Base-by-base conservation (phyloP, 2,113 vertebrate genomes). In the Cyprinodon variegatus region DNA sequence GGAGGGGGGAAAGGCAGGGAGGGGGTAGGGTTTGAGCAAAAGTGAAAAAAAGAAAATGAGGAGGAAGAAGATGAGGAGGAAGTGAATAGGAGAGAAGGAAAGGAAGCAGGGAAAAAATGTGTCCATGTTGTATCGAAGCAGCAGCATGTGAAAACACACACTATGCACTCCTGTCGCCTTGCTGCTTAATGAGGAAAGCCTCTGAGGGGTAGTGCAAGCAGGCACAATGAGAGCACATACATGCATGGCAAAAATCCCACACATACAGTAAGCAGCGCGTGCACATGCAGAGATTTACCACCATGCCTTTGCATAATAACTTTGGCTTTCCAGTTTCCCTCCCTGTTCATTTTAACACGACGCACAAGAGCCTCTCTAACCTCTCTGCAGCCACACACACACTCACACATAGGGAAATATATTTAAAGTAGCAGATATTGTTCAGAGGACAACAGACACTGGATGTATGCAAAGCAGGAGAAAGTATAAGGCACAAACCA, bases 151-250 rank as follows among this genome's bases (percentile, higher is more conserved):
- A 92, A 93, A 92, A 92, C 89, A 92, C 91, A 91, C 90, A 89
- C 91, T 88, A 89, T 86, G 89, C 91, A 93, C 88, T 90, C 86
- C 89, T 91, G 91, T 93, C 90, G 86, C 82, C 83, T 85, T 7
- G 41, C 90, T 83, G 90, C 85, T 90, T 93, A 93, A 93, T 93
- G 91, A 93, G 92, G 85, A 89, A 83, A 90, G 90, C 87, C 87
- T 91, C 92, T 88, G 67, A 65, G 87, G 84, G 88, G 79, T 46
- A 80, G 45, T 60, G 59, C 70, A 11, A 79, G 74, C 78, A 77
- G 67, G 73, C 77, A 87, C 78, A 74, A 72, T 11, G 48, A 69
- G 36, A 53, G 62, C 59, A 22, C 73, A 39, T 38, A 65, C 40
- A 68, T 50, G 64, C 66, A 45, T 0, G 76, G 71, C 41, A 59